phyloP scores from a whole-genome alignment of 2,888 invertebrate genomes.

The Cephus spinipes region DNA sequence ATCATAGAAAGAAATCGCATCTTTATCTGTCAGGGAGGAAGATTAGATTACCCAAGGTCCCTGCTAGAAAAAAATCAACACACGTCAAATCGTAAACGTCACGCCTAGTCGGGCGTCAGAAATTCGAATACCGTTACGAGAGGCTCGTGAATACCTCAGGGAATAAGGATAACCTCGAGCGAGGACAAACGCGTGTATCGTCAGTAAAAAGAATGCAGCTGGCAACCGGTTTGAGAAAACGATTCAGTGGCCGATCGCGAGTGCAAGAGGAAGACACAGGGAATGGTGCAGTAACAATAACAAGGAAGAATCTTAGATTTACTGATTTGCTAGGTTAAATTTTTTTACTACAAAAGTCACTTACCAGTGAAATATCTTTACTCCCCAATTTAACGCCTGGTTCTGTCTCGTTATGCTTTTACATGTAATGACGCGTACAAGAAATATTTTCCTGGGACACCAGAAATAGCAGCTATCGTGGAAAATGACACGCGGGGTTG shows the following conservation, averaged over 20 bases:
- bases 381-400: neutral
- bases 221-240: neutral
- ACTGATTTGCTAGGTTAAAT: neutral
- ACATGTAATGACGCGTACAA: neutral
- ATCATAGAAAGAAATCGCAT: neutral
- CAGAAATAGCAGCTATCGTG: neutral
- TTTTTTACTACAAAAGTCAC: neutral
- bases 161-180: neutral
- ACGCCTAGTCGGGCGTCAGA: conserved; percentile 35
- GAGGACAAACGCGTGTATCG: neutral
- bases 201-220: neutral
- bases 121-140: conserved; percentile 35
- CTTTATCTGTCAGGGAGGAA: neutral
- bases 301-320: neutral
- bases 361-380: neutral
- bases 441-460: neutral
- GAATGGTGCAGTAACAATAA: neutral
- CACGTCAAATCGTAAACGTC: conserved; percentile 28
- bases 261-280: neutral
- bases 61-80: conserved; percentile 22
- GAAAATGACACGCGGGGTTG: conserved; percentile 10
- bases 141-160: neutral
- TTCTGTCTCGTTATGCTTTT: neutral
- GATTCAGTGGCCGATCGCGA: neutral
- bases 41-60: conserved; percentile 17